Evolutionary conservation across 2,888 invertebrate species (phyloP).

Genomic region (Empis stercorea): DNA sequence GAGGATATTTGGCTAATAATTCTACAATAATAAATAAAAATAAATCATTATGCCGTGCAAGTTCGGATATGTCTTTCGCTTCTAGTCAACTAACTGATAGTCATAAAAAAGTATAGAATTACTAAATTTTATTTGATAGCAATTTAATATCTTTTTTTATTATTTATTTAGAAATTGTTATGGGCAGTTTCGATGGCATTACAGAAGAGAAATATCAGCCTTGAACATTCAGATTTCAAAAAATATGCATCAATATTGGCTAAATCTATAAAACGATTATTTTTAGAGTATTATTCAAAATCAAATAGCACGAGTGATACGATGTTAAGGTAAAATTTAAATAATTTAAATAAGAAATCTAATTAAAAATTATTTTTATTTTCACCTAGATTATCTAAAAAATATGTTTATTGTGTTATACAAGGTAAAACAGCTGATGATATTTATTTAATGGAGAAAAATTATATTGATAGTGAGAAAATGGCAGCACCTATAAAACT

Average conservation of each 20-base stretch:
- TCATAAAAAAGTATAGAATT: conserved; percentile 27
- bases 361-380: neutral
- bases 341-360: neutral
- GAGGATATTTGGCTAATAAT: conserved; percentile 24
- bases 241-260: conserved; percentile 55
- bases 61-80: conserved; percentile 14
- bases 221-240: conserved; percentile 53
- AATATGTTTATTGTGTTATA: conserved; percentile 50
- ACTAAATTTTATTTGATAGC: neutral
- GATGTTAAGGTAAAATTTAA: conserved; percentile 45
- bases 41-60: conserved; percentile 13
- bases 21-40: conserved; percentile 9
- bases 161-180: conserved; percentile 46
- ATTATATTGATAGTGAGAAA: conserved; percentile 23
- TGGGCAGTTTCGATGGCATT: conserved; percentile 73
- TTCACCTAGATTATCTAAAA: conserved; percentile 45
- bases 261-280: conserved; percentile 50
- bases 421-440: conserved; percentile 52
- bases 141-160: neutral
- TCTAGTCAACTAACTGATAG: conserved; percentile 26
- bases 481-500: conserved; percentile 21
- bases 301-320: conserved; percentile 63
- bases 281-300: conserved; percentile 42
- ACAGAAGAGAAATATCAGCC: conserved; percentile 53
- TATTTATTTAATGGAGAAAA: conserved; percentile 35